Evolutionary conservation across 2,113 vertebrate species (phyloP).

Genomic region (Indicator indicator): DNA sequence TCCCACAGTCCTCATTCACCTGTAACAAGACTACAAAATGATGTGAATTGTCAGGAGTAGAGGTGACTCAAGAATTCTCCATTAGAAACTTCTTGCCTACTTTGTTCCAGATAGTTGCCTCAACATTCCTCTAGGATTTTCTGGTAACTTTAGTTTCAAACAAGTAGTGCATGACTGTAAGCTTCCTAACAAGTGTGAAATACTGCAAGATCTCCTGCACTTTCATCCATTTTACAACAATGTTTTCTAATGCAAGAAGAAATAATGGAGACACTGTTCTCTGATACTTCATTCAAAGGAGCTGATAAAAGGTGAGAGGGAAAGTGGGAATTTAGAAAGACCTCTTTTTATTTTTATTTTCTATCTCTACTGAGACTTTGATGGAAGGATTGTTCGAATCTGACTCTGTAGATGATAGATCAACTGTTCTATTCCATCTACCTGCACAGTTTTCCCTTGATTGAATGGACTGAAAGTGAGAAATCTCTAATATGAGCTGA

Average conservation of each 20-base stretch:
- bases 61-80: neutral
- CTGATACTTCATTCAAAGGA: neutral
- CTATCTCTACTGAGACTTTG: neutral
- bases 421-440: constrained; percentile 2
- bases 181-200: neutral
- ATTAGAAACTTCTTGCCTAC: neutral
- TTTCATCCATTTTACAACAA: neutral
- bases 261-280: neutral
- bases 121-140: neutral
- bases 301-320: neutral
- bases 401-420: neutral
- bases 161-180: neutral
- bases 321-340: neutral
- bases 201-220: neutral
- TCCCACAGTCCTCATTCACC: neutral
- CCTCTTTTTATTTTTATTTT: neutral
- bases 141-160: neutral
- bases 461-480: neutral
- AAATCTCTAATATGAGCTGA: constrained; percentile 1
- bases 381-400: neutral
- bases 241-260: neutral
- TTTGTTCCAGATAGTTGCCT: neutral
- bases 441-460: neutral
- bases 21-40: neutral
- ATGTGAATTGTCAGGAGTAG: neutral